Base-by-base conservation (phyloP, 2,113 vertebrate species). In the Empidonax alnorum region DNA sequence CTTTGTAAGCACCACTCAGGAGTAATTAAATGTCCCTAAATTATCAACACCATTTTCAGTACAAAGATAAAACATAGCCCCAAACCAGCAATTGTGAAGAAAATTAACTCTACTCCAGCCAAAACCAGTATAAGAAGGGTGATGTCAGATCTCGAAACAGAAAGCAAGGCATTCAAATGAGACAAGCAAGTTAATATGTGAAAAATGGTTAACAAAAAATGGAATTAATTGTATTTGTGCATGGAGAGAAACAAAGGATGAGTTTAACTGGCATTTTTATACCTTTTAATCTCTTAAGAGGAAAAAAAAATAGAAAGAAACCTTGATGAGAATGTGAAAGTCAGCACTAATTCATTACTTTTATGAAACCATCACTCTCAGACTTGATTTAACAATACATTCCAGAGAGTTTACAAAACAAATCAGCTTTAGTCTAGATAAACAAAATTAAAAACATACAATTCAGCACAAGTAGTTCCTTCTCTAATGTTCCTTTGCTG, bases 381-480 rank as follows among this genome's bases (percentile, higher is more conserved):
- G 35, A 37, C 41, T 83, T 71, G 27, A 89, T 44, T 80, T 86
- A 65, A 63, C 14, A 61, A 28, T 10, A 46, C 7, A 24, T 31
- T 63, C 39, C 30, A 55, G 19, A 49, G 6, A 49, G 27, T 30
- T 39, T 73, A 73, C 14, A 72, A 76, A 85, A 73, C 14, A 59
- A 63, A 30, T 21, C n/a, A 68, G 17, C 12, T 25, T 50, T 19
- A 33, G 14, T 41, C 27, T 55, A 52, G 58, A 47, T 78, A 89
- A 90, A 55, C 3, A 76, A n/a, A 83, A 90, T 33, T 55, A 27
- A 63, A 55, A 90, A n/a, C 6, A 68, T 30, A 65, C 21, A 20
- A 75, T 56, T 55, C 8, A 0, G 10, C 21, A 68, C 0, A 0
- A 3, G 0, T 15, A 37, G 5, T 31, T 73, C 25, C 16, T 89